Percentiles rank a stretch among this genome's conserved stretches.
phyloP scores from a whole-genome alignment of 2,888 invertebrate species.

The Metacarcinus magister region DNA sequence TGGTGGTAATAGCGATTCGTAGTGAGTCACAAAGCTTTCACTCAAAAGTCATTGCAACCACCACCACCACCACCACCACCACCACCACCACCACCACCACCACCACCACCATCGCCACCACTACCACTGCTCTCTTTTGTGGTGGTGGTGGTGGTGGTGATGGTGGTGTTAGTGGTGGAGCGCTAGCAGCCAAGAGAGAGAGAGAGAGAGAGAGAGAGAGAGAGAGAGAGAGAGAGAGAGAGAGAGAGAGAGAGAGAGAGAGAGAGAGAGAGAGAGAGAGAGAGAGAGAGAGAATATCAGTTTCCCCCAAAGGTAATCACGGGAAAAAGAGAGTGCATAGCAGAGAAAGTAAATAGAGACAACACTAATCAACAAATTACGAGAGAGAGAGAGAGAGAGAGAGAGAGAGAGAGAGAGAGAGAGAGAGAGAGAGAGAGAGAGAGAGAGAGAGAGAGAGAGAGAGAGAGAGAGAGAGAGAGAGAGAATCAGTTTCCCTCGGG shows the following conservation, averaged over 20 bases:
- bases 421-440: background rate
- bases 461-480: too few relatives aligned
- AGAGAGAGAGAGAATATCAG: conserved; percentile 26
- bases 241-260: too few relatives aligned
- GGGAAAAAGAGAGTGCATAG: background rate
- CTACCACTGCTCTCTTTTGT: too few relatives aligned
- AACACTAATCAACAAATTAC: background rate
- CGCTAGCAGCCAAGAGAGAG: background rate
- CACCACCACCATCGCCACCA: background rate
- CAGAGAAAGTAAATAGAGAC: background rate
- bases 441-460: too few relatives aligned
- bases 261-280: background rate
- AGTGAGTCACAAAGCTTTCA: conserved; percentile 33
- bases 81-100: background rate
- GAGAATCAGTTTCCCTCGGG: background rate
- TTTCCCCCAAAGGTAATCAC: too few relatives aligned
- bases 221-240: too few relatives aligned
- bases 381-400: conserved; percentile 14
- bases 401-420: conserved; percentile 20
- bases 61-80: conserved; percentile 9
- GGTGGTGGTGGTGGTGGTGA: too few relatives aligned
- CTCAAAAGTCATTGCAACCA: background rate
- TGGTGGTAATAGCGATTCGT: background rate
- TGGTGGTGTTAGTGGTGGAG: too few relatives aligned
- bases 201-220: conserved; percentile 40